Evolutionary conservation across 2,888 invertebrate genomes (phyloP).

Genomic region (Sarcophaga caerulescens): DNA sequence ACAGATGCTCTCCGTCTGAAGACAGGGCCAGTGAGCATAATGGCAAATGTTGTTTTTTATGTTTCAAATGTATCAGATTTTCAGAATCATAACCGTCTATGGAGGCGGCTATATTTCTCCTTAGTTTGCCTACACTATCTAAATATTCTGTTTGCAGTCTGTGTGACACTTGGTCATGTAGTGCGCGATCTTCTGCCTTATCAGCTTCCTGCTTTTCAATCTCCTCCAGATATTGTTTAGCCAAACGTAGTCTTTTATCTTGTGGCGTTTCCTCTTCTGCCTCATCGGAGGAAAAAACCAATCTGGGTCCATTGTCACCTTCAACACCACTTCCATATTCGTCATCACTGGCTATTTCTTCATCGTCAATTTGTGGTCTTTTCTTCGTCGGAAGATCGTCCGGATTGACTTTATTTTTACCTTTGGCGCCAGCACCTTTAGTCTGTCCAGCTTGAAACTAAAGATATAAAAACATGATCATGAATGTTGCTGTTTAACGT

Average conservation of each 20-base stretch:
- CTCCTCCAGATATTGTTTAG: constrained; percentile 94
- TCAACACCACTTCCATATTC: constrained; percentile 83
- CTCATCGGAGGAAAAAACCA: constrained; percentile 75
- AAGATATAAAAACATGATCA: not conserved
- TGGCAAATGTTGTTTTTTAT: constrained; percentile 89
- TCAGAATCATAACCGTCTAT: constrained; percentile 81
- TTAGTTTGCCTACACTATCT: constrained; percentile 91
- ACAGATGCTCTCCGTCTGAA: constrained; percentile 87
- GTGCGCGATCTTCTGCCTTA: constrained; percentile 85
- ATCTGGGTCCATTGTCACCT: constrained; percentile 70
- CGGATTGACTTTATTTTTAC: constrained; percentile 66
- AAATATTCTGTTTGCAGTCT: constrained; percentile 92
- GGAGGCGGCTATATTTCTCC: constrained; percentile 87
- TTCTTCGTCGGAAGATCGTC: constrained; percentile 77
- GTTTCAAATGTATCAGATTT: constrained; percentile 84
- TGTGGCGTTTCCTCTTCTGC: constrained; percentile 89
- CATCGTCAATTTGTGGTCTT: constrained; percentile 79
- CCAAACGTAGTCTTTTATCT: constrained; percentile 93
- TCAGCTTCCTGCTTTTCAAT: constrained; percentile 91
- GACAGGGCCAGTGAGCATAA: constrained; percentile 92
- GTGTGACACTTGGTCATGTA: constrained; percentile 84
- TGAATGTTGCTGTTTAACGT: not conserved
- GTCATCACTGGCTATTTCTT: constrained; percentile 86
- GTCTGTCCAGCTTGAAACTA: constrained; percentile 41
- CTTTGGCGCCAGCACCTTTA: constrained; percentile 59